Evolutionary conservation across 2,113 vertebrate species (phyloP).

Genomic region (Mesoclemmys tuberculata): DNA sequence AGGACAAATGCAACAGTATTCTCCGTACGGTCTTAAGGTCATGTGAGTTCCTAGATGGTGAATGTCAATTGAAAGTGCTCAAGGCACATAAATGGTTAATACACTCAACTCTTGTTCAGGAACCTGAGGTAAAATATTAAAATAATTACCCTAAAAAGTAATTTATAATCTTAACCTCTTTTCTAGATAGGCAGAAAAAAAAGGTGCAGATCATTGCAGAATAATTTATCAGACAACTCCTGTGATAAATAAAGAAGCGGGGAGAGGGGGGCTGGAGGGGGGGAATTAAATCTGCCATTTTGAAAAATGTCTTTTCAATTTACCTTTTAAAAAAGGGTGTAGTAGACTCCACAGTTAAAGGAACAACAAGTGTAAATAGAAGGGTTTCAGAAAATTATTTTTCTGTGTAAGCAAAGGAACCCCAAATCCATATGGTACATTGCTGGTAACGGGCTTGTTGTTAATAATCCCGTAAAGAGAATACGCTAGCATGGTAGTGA

Average conservation of each 20-base stretch:
- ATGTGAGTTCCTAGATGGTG: not conserved
- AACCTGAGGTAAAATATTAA: constrained; percentile 9
- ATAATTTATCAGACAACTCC: not conserved
- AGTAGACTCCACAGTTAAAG: not conserved
- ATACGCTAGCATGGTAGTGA: not conserved
- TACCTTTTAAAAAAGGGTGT: not conserved
- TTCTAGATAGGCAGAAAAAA: not conserved
- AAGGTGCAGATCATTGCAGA: not conserved
- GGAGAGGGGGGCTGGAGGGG: not conserved
- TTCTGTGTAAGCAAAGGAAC: not conserved
- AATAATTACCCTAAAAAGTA: not conserved
- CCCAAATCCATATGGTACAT: rapidly evolving
- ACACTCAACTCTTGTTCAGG: not conserved
- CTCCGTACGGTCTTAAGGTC: not conserved
- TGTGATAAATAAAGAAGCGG: not conserved
- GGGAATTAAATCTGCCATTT: not conserved
- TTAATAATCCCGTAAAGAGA: constrained; percentile 31
- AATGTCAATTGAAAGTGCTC: not conserved
- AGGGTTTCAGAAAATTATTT: not conserved
- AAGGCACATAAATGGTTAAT: not conserved
- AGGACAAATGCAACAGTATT: not conserved
- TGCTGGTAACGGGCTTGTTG: not conserved
- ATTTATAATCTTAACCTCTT: not conserved
- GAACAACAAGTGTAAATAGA: not conserved
- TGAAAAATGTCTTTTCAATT: constrained; percentile 12